A percentile compares a stretch with the other conserved stretches of the same genome.
phyloP scores from a whole-genome alignment of 2,888 invertebrate genomes.

The Mythimna lalbum region DNA sequence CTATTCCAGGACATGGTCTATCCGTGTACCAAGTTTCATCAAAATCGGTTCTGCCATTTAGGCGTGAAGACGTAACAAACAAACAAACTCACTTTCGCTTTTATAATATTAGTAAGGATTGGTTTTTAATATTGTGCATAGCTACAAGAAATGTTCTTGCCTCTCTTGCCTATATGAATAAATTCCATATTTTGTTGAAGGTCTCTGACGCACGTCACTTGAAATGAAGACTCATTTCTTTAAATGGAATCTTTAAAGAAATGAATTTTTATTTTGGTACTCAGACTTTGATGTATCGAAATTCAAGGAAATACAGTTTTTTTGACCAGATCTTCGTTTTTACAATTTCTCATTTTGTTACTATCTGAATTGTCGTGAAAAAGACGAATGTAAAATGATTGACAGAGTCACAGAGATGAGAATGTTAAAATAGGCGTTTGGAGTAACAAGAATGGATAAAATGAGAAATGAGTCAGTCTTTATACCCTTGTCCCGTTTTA shows the following conservation, averaged over 20 bases:
- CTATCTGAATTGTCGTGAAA: not conserved
- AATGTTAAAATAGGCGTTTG: too few species aligned
- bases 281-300: slow-evolving; percentile 12
- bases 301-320: slow-evolving; percentile 12
- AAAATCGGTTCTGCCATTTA: too few species aligned
- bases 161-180: not conserved
- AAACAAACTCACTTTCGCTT: too few species aligned
- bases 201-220: not conserved
- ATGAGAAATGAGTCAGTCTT: too few species aligned
- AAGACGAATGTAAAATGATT: too few species aligned
- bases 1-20: too few species aligned
- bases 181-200: slow-evolving; percentile 26
- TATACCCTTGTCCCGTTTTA: too few species aligned
- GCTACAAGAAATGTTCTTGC: not conserved
- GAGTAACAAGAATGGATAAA: too few species aligned
- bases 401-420: too few species aligned
- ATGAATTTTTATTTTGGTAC: not conserved
- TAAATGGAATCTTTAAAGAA: not conserved
- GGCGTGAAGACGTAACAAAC: too few species aligned
- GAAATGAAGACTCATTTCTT: slow-evolving; percentile 9
- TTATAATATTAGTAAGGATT: too few species aligned
- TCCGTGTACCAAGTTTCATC: too few species aligned
- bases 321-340: not conserved
- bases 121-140: not conserved
- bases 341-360: not conserved